Base-by-base conservation (phyloP, 2,888 invertebrate species). In the Hirtodrosophila histrioides region DNA sequence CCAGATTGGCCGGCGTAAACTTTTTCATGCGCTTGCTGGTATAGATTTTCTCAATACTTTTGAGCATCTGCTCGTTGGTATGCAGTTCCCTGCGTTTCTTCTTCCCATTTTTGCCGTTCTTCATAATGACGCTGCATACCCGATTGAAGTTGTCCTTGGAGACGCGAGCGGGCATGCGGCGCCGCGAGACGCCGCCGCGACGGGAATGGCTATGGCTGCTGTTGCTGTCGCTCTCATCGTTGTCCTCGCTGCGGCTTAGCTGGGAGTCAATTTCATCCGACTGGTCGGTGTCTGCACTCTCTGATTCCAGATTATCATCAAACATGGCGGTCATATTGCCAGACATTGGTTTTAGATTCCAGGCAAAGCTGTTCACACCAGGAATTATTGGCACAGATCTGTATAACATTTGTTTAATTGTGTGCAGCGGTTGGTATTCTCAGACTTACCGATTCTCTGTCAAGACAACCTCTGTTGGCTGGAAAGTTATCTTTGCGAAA, bases 111-210 rank as follows among this genome's bases (percentile, higher is more conserved):
- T 90, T 89, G 4, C 57, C 68, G 0, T 85, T 45, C 37, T 90
- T 90, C 79, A 86, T 81, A 8, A 90, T 91, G 10, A 79, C 76
- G 31, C 89, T 86, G 43, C 90, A 73, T 4, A 91, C 89, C 3
- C 88, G 76, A 44, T 88, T 88, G 10, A 86, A 88, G 31, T 86
- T 86, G 39, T 90, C 90, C 53, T 90, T 91, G n/a, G 88, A 81
- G 5, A 75, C 57, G 5, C 90, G 86, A 0, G 83, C 39, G 1
- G 90, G 91, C 77, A 90, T 67, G 7, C 90, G 87, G 3, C 90
- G 88, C 0, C 62, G 85, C 4, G 48, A 51, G 50, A 86, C 86
- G 9, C 84, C 81, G 5, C 83, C 65, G 4, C 83, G 83, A 2
- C 50, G 66, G 0, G 39, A 41, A 8, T 24, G 48, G 44, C 29